Percentiles rank a stretch among this genome's conserved stretches.
These are phyloP conservation scores for Pachypeltis micranthus DNA, from an alignment of 1,140 invertebrate genomes.

Conservation along the genomic window DNA sequence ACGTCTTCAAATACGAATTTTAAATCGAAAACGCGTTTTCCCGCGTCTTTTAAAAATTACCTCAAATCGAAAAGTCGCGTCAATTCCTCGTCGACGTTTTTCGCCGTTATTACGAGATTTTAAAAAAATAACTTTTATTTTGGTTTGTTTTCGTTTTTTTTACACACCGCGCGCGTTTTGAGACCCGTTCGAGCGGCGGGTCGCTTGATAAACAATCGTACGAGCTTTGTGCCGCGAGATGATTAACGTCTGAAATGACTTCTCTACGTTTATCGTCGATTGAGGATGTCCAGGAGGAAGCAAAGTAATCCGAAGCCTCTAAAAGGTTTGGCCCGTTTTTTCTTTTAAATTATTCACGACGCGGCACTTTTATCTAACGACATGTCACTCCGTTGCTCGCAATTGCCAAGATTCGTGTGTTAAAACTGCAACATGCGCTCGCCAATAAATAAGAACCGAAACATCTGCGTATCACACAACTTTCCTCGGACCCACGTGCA, in stretches of 20 bases:
- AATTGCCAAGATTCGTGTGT: too few relatives aligned
- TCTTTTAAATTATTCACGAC: too few relatives aligned
- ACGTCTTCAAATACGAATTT: too few relatives aligned
- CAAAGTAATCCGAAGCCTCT: slow-evolving; percentile 53
- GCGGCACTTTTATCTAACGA: neutral
- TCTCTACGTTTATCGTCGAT: neutral
- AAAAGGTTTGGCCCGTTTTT: slow-evolving; percentile 45
- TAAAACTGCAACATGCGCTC: too few relatives aligned
- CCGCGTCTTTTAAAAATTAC: too few relatives aligned
- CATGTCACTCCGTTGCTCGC: neutral
- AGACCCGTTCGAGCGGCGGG: neutral
- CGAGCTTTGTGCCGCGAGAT: neutral
- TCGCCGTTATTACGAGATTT: neutral
- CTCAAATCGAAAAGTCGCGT: neutral
- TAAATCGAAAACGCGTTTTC: too few relatives aligned
- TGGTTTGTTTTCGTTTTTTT: neutral
- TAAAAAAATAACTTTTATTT: neutral
- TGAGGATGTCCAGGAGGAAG: slow-evolving; percentile 47
- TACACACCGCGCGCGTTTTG: neutral
- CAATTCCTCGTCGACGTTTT: neutral
- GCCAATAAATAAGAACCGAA: too few relatives aligned
- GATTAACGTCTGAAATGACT: slow-evolving; percentile 1
- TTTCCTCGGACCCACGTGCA: too few relatives aligned
- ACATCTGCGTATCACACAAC: too few relatives aligned
- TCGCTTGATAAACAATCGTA: neutral